Evolutionary conservation across 1,140 invertebrate species (phyloP).

Genomic region (Eubasilissa regina): DNA sequence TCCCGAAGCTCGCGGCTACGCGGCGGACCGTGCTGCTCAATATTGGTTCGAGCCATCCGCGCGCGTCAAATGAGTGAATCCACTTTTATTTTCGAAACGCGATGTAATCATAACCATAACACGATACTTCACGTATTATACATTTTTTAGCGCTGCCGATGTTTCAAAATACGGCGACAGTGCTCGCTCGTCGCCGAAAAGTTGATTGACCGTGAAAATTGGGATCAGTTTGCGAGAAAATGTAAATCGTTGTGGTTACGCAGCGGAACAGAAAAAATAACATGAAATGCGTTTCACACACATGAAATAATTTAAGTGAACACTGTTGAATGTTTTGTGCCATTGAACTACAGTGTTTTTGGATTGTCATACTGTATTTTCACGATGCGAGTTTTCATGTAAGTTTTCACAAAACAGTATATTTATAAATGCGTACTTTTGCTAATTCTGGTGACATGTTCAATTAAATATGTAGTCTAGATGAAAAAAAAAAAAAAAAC

Average conservation of each 20-base stretch:
- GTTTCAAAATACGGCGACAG: neutral
- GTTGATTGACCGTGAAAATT: constrained; percentile 36
- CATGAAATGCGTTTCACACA: constrained; percentile 26
- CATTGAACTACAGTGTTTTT: constrained; percentile 41
- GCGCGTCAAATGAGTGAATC: neutral
- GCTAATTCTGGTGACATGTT: too few relatives aligned
- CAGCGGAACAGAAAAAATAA: neutral
- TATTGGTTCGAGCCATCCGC: neutral
- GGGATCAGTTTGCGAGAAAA: constrained; percentile 28
- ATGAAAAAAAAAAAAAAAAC: too few relatives aligned
- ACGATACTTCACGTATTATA: neutral
- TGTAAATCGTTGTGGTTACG: constrained; percentile 34
- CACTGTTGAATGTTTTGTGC: constrained; percentile 36
- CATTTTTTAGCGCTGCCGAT: neutral
- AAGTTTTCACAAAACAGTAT: constrained; percentile 23
- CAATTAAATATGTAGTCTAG: too few relatives aligned
- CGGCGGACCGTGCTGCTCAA: constrained; percentile 6
- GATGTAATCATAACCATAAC: constrained; percentile 3
- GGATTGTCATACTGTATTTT: constrained; percentile 17
- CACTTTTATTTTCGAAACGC: constrained; percentile 27
- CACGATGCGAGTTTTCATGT: constrained; percentile 34
- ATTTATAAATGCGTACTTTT: too few relatives aligned
- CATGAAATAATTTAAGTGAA: constrained; percentile 28
- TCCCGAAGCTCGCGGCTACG: constrained; percentile 32
- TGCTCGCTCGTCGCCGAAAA: neutral